Evolutionary conservation across 2,113 vertebrate species (phyloP).

Genomic region (Neomonachus schauinslandi): DNA sequence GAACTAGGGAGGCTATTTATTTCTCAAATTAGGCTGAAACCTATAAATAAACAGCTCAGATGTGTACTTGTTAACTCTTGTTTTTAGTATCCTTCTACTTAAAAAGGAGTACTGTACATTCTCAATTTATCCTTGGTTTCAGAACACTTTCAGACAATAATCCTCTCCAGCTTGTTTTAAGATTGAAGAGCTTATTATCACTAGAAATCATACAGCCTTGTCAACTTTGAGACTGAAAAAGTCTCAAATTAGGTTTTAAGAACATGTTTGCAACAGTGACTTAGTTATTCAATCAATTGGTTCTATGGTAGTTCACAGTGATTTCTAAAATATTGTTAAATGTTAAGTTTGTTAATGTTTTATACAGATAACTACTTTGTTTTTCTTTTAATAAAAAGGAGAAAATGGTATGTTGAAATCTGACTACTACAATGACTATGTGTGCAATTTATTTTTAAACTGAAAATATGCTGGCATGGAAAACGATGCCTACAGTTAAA

Average conservation of each 20-base stretch:
- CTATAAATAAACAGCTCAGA: not conserved
- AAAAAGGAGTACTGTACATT: not conserved
- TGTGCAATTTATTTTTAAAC: slow-evolving; percentile 70
- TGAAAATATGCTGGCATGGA: slow-evolving; percentile 36
- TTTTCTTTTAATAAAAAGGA: slow-evolving; percentile 47
- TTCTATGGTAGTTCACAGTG: not conserved
- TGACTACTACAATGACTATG: slow-evolving; percentile 18
- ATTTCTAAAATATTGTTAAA: slow-evolving; percentile 3
- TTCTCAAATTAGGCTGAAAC: not conserved
- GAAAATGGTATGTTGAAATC: slow-evolving; percentile 48
- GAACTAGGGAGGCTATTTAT: not conserved
- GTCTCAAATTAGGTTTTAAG: slow-evolving; percentile 28
- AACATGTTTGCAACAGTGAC: not conserved
- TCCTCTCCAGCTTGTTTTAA: not conserved
- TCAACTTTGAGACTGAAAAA: not conserved
- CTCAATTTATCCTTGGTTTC: not conserved
- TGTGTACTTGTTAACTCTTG: not conserved
- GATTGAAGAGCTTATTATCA: not conserved
- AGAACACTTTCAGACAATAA: not conserved
- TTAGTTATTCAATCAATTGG: not conserved
- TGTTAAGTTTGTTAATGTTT: slow-evolving; percentile 6
- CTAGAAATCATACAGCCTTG: not conserved
- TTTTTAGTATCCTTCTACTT: not conserved
- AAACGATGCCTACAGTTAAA: slow-evolving; percentile 51
- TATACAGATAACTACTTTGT: not conserved